Percentiles rank a stretch among this genome's conserved stretches.
These are phyloP conservation scores for Sarcophaga rosellei DNA, from an alignment of 2,888 invertebrate genomes.

Conservation along the genomic window DNA sequence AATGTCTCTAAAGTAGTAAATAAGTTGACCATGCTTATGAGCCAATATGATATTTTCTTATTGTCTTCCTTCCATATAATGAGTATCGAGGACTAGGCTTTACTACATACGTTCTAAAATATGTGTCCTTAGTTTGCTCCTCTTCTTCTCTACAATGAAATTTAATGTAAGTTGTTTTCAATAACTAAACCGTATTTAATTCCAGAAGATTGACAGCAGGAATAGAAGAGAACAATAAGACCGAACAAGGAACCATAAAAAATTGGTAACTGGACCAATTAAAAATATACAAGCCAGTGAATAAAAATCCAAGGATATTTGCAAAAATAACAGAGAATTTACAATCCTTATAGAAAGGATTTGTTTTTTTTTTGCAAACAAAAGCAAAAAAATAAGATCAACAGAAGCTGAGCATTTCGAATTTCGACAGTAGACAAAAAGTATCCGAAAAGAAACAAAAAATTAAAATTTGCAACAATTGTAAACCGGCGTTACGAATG, in stretches of 20 bases:
- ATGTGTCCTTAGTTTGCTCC: no score
- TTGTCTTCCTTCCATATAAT: no score
- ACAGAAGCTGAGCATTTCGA: conserved; percentile 48
- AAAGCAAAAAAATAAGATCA: conserved; percentile 12
- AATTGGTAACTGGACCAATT: conserved; percentile 24
- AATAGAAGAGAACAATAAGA: background rate
- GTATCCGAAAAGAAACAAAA: background rate
- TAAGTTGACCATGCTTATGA: no score
- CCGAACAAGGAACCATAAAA: background rate
- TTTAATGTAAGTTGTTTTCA: background rate
- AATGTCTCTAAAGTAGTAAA: no score
- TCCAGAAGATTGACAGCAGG: conserved; percentile 11
- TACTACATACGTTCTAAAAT: no score
- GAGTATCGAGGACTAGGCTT: no score
- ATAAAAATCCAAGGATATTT: background rate
- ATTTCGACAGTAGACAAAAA: background rate
- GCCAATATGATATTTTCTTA: no score
- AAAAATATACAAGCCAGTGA: conserved; percentile 31
- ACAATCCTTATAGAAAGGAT: conserved; percentile 16
- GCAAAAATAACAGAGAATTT: background rate
- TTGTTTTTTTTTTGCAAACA: background rate
- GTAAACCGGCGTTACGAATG: conserved; percentile 65
- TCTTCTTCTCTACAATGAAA: no score
- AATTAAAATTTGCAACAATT: conserved; percentile 23
- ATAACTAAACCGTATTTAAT: conserved; percentile 30